Evolutionary conservation across 2,113 vertebrate genomes (phyloP), one percentile per base, ranked within the genome.

Genomic region (Sylvia atricapilla): DNA sequence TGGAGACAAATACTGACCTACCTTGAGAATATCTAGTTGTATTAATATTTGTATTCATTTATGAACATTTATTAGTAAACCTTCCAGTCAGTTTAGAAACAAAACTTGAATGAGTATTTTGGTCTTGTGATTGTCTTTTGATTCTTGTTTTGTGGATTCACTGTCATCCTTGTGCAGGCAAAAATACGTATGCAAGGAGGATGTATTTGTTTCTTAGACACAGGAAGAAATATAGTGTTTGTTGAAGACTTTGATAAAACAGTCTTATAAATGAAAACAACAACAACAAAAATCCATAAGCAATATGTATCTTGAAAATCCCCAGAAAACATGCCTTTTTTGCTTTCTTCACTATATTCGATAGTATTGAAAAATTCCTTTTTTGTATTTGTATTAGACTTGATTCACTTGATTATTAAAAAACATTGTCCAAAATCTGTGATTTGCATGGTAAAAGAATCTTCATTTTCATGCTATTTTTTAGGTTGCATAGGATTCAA

Each of bases 361-460:
- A 53, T 59, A 53, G 31, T 69, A 44, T 7, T 60, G 39, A 91
- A 86, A 94, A 67, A 50, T 35, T 53, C 14, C n/a, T 11, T 52
- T 72, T 87, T 84, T 41, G 7, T 86, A 66, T 50, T 95, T 95
- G 96, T 84, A 39, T 94, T 94, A 95, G 7, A 52, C 5, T 70
- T 95, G 63, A 91, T 96, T 90, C 5, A 70, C 41, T 79, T 90
- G 24, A 64, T 46, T 94, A 52, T 96, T 96, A 87, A 94, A 95
- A 62, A 89, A 41, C 1, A 50, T 64, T 90, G 17, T 93, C 91
- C 63, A 73, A 49, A 86, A 88, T 93, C 43, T 75, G 25, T 84
- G 77, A 83, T 89, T 76, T 94, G 49, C 43, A 56, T 94, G 35
- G 37, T 76, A 85, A 64, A 47, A 84, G 23, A 44, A 74, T 87